phyloP scores from a whole-genome alignment of 92 coral and sea anemone species.

The Zoanthus sociatus region DNA sequence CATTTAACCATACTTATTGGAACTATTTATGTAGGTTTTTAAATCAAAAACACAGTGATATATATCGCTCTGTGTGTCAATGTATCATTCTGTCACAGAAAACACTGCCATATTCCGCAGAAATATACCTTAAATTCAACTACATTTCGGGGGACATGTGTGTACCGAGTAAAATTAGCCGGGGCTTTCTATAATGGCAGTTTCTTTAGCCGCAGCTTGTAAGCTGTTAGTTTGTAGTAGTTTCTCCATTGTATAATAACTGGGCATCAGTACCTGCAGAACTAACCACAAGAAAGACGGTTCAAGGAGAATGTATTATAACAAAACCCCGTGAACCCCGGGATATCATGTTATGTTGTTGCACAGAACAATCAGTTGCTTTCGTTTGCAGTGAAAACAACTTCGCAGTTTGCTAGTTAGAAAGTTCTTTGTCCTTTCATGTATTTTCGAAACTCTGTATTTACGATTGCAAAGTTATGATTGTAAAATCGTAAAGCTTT shows the following conservation, averaged over 20 bases:
- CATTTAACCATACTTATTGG: no score
- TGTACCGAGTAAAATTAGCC: no score
- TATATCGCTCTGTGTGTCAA: no score
- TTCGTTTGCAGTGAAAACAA: background rate
- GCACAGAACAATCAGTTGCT: conserved; percentile 11
- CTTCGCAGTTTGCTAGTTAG: background rate
- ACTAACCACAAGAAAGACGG: conserved; percentile 26
- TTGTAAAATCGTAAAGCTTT: background rate
- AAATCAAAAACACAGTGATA: no score
- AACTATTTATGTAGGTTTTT: no score
- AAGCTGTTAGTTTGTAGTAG: background rate
- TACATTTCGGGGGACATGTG: no score
- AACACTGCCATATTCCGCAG: no score
- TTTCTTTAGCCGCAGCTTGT: background rate
- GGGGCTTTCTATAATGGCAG: no score
- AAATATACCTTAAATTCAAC: no score
- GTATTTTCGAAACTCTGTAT: background rate
- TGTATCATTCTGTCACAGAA: no score
- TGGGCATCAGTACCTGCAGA: conserved; percentile 18
- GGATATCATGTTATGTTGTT: background rate
- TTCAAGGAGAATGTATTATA: background rate
- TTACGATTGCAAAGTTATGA: background rate
- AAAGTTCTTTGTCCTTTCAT: background rate
- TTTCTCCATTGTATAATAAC: conserved; percentile 14
- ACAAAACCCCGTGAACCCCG: background rate